Conservation (phyloP, 1,140 invertebrate species). For the Zaprionus lachaisei region DNA sequence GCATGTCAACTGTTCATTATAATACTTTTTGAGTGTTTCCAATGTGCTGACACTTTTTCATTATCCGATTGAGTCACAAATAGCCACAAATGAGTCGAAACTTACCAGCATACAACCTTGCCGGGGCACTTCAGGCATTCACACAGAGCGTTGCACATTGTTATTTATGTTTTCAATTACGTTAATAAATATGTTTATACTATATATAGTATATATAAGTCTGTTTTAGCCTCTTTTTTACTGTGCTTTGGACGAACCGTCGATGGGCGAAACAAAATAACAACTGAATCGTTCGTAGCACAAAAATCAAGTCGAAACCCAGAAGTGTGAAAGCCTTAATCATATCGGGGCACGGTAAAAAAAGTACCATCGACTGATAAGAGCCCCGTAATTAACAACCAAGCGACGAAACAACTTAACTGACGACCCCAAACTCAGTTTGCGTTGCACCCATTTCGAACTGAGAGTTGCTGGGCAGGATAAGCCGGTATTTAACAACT, state of each 20-base stretch:
- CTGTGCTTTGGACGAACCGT: conserved; percentile 25
- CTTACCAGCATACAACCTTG: conserved; percentile 81
- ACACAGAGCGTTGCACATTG: conserved; percentile 75
- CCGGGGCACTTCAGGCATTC: conserved; percentile 78
- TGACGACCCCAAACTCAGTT: conserved; percentile 8
- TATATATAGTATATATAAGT: conserved; percentile 17
- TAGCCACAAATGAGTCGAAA: conserved; percentile 4
- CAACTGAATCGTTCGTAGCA: conserved; percentile 55
- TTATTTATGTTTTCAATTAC: conserved; percentile 24
- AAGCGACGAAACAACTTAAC: conserved; percentile 17
- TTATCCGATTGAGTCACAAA: conserved; percentile 37
- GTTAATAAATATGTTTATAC: conserved; percentile 22
- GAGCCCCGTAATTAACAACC: conserved; percentile 58
- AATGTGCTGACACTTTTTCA: conserved; percentile 14
- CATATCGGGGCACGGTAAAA: conserved; percentile 57
- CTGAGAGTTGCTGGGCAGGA: background rate
- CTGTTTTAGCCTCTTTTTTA: conserved; percentile 9
- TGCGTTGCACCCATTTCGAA: background rate
- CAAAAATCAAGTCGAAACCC: conserved; percentile 39
- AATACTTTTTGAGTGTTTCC: background rate
- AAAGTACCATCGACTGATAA: conserved; percentile 60
- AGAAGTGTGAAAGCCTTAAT: conserved; percentile 68
- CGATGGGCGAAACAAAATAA: conserved; percentile 57
- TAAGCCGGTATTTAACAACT: background rate
- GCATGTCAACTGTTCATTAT: background rate